phyloP scores from a whole-genome alignment of 1,140 invertebrate genomes.

The Leptinotarsa defecta region DNA sequence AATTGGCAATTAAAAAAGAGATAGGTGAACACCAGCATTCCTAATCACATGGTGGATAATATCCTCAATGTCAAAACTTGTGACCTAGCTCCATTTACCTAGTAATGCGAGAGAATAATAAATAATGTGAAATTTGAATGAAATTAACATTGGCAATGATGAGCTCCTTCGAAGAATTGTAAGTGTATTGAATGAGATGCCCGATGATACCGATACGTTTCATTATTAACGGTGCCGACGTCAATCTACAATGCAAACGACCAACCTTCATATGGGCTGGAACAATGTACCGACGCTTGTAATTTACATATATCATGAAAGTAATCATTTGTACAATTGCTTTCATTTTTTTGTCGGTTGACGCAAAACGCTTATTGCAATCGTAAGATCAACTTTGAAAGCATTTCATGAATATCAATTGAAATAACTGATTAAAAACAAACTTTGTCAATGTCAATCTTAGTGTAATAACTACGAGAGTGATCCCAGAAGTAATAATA shows the following conservation, averaged over 20 bases:
- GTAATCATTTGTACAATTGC: not conserved
- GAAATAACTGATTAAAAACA: too few relatives aligned
- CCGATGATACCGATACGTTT: not conserved
- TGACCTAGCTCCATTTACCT: constrained; percentile 2
- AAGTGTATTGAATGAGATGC: not conserved
- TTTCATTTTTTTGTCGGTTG: not conserved
- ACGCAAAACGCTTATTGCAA: not conserved
- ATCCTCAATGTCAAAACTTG: not conserved
- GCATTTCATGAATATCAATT: too few relatives aligned
- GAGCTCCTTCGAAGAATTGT: not conserved
- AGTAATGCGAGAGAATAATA: not conserved
- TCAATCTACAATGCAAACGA: not conserved
- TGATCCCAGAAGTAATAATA: too few relatives aligned
- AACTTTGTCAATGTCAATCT: too few relatives aligned
- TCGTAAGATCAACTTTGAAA: too few relatives aligned
- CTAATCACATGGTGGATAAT: not conserved
- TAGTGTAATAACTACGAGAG: too few relatives aligned
- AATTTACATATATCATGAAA: not conserved
- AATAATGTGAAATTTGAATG: constrained; percentile 4
- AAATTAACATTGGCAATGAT: constrained; percentile 9
- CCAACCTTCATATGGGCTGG: not conserved
- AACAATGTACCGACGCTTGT: not conserved
- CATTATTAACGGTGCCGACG: constrained; percentile 1
- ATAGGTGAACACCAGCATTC: not conserved
- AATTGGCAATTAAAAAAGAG: not conserved